phyloP scores from a whole-genome alignment of 2,888 invertebrate genomes.

The Globia sparganii region DNA sequence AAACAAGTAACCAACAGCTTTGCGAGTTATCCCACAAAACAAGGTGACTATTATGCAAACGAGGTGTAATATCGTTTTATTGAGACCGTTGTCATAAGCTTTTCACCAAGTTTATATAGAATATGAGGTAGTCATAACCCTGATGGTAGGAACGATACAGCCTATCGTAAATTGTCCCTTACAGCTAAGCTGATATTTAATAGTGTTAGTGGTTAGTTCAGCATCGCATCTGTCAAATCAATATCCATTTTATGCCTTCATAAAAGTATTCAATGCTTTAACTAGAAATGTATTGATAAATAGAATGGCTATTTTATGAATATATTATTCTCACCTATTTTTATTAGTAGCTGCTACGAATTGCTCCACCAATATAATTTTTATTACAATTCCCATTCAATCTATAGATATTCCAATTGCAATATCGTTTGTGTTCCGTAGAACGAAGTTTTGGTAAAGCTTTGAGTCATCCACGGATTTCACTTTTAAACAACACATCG shows the following conservation, averaged over 20 bases:
- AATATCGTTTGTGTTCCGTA: slow-evolving; percentile 17
- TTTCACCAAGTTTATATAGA: slow-evolving; percentile 51
- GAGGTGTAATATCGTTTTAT: slow-evolving; percentile 43
- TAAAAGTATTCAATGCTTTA: slow-evolving; percentile 47
- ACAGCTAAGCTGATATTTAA: slow-evolving; percentile 61
- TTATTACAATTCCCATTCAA: slow-evolving; percentile 29
- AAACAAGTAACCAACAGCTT: background rate
- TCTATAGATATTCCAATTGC: slow-evolving; percentile 23
- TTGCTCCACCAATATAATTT: slow-evolving; percentile 36
- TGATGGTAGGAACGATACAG: slow-evolving; percentile 48
- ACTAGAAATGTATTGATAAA: slow-evolving; percentile 32
- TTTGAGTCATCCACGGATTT: slow-evolving; percentile 62
- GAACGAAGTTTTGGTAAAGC: slow-evolving; percentile 37
- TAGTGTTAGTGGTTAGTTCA: slow-evolving; percentile 49
- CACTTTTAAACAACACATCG: slow-evolving; percentile 59
- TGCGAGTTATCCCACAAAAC: slow-evolving; percentile 12
- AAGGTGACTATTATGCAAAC: slow-evolving; percentile 32
- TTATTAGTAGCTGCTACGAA: slow-evolving; percentile 24
- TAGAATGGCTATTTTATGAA: slow-evolving; percentile 41
- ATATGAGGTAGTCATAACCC: slow-evolving; percentile 59
- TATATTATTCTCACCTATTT: slow-evolving; percentile 33
- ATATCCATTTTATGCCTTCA: slow-evolving; percentile 57
- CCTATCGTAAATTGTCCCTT: slow-evolving; percentile 55
- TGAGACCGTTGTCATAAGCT: slow-evolving; percentile 44
- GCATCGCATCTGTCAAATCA: slow-evolving; percentile 51